Evolutionary conservation across 2,888 invertebrate species (phyloP), one percentile per base, ranked within the genome.

Genomic region (Leptopterna dolabrata): DNA sequence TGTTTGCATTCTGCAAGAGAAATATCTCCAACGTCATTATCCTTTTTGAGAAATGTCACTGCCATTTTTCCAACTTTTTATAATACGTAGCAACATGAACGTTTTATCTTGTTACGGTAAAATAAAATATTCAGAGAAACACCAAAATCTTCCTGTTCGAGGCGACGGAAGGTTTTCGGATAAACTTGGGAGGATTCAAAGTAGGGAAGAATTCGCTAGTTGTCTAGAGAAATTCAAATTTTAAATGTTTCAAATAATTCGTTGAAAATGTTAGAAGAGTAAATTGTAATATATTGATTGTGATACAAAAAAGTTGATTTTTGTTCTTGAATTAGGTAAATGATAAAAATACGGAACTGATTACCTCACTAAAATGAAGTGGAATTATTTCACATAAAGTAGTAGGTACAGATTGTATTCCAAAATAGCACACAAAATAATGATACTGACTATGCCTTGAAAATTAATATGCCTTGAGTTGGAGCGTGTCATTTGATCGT

Each of bases 1-100:
- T 27, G 45, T 27, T n/a, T 14, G 27, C 41, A 41, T 4, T 43
- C 76, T 14, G 24, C 41, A 41, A 78, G 14, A 14, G 14, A 78
- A 78, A 78, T 63, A 14, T 47, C 78, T 27, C 78, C 45, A 43
- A 43, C 55, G 11, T 30, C 30, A 29, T 81, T 81, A 81, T 81
- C 81, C 81, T 81, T 51, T 55, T 51, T 51, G 63, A 83, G 70
- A 83, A 83, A 83, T 83, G 83, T 83, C 83, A 83, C 83, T 83
- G 83, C 83, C 83, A 83, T 63, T 83, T 83, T 83, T 83, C 47
- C 83, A 70, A 83, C 83, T 63, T 83, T 83, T 83, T 83, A 83
- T 83, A n/a, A 63, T 83, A 24, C n/a, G 7, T 41, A 83, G 47
- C 36, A 71, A 83, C 27, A 19, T 11, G 24, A 70, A 27, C 24